These are phyloP conservation scores for Lindbergichthys nudifrons DNA, from an alignment of 2,797 vertebrate species.

Conservation along the genomic window DNA sequence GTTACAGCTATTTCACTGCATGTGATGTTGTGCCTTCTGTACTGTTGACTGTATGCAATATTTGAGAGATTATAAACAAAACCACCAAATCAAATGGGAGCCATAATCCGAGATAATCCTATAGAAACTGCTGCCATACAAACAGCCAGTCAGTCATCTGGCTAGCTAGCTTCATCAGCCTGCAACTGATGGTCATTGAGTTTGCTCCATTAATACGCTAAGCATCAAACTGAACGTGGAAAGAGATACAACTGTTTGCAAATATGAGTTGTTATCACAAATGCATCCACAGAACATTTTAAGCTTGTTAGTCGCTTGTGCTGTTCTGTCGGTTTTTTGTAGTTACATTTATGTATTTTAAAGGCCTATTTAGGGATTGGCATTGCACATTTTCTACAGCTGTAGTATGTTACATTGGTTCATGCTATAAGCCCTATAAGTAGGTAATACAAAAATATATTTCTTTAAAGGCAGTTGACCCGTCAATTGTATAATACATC, in stretches of 20 bases:
- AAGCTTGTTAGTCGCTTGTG: background rate
- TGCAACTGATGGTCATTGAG: background rate
- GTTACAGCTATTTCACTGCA: background rate
- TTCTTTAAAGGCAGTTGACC: no score
- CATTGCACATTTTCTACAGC: no score
- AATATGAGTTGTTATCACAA: background rate
- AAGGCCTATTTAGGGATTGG: no score
- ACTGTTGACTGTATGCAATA: conserved; percentile 32
- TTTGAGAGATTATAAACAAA: conserved; percentile 64
- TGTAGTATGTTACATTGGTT: no score
- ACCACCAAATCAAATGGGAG: conserved; percentile 59
- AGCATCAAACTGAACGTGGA: background rate
- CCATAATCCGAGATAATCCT: conserved; percentile 74
- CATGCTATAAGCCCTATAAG: no score
- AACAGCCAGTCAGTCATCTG: conserved; percentile 53
- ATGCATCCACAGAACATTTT: background rate
- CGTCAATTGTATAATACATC: no score
- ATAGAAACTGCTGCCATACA: conserved; percentile 55
- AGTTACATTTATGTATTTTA: no score
- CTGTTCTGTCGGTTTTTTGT: background rate
- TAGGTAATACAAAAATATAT: no score
- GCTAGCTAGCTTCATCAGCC: conserved; percentile 29
- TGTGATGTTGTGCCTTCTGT: conserved; percentile 19
- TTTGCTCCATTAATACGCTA: background rate
- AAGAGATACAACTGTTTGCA: background rate